phyloP scores from a whole-genome alignment of 2,797 vertebrate genomes.

The Morus bassanus region DNA sequence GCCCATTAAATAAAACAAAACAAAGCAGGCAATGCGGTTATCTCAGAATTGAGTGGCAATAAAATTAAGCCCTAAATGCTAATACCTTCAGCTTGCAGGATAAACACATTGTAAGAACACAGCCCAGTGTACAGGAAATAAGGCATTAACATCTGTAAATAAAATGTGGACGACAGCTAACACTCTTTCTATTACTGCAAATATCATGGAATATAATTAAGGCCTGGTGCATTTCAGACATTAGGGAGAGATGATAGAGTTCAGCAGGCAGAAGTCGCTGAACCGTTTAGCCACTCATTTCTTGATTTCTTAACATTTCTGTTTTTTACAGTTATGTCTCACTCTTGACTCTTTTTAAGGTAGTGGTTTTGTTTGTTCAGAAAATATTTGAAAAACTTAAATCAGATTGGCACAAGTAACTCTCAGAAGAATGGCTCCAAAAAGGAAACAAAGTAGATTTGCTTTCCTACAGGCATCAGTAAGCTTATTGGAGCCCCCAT shows the following conservation, averaged over 20 bases:
- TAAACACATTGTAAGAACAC: neutral
- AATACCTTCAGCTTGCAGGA: constrained; percentile 19
- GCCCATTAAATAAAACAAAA: neutral
- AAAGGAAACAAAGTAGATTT: neutral
- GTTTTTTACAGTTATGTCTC: neutral
- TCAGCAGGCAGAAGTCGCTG: neutral
- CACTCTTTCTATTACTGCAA: neutral
- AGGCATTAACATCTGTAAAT: neutral
- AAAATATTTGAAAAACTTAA: neutral
- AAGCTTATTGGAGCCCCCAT: neutral
- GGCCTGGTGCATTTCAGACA: neutral
- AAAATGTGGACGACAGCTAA: neutral
- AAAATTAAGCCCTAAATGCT: constrained; percentile 30
- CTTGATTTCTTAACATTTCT: neutral
- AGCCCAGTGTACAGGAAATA: neutral
- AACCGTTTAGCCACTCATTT: neutral
- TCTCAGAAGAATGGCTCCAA: neutral
- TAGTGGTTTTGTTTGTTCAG: neutral
- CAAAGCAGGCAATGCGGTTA: neutral
- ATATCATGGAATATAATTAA: neutral
- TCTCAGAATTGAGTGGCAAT: constrained; percentile 6
- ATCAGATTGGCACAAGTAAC: neutral
- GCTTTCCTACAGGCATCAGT: neutral
- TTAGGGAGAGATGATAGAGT: neutral
- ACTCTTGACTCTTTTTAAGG: neutral